These are phyloP conservation scores for Carterocephalus palaemon DNA, from an alignment of 2,888 invertebrate genomes.

Conservation along the genomic window DNA sequence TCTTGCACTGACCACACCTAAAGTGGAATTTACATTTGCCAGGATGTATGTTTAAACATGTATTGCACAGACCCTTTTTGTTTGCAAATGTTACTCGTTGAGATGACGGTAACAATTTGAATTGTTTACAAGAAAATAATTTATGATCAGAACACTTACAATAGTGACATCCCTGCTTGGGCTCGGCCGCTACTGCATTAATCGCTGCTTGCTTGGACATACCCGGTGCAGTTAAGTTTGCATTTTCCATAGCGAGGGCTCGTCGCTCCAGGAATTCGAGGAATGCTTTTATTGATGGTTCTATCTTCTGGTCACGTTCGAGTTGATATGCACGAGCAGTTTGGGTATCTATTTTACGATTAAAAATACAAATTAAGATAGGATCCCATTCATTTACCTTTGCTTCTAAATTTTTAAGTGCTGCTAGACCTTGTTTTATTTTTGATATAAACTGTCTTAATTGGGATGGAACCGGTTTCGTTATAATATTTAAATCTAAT, in stretches of 20 bases:
- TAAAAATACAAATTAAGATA: conserved; percentile 26
- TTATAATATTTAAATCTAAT: conserved; percentile 20
- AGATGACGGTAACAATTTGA: neutral
- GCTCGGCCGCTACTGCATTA: neutral
- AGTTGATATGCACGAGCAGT: conserved; percentile 24
- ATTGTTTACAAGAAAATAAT: conserved; percentile 12
- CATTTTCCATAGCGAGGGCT: conserved; percentile 24
- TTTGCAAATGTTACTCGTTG: neutral
- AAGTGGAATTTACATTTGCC: too few relatives aligned
- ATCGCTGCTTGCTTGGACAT: neutral
- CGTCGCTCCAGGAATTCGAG: conserved; percentile 23
- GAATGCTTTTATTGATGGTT: conserved; percentile 7
- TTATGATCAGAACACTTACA: conserved; percentile 24
- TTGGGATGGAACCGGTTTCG: conserved; percentile 2
- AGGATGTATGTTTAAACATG: too few relatives aligned
- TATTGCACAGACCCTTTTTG: neutral
- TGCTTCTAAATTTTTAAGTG: conserved; percentile 19
- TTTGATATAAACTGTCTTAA: conserved; percentile 23
- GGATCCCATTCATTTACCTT: conserved; percentile 25
- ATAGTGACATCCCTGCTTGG: conserved; percentile 8
- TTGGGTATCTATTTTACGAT: conserved; percentile 28
- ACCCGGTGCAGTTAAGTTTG: neutral
- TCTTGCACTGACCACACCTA: too few relatives aligned
- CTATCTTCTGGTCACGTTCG: conserved; percentile 10
- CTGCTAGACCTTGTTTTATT: conserved; percentile 24